A percentile compares a stretch with the other conserved stretches of the same genome.
phyloP scores from a whole-genome alignment of 2,888 invertebrate genomes.

The Barypeithes pellucidus region DNA sequence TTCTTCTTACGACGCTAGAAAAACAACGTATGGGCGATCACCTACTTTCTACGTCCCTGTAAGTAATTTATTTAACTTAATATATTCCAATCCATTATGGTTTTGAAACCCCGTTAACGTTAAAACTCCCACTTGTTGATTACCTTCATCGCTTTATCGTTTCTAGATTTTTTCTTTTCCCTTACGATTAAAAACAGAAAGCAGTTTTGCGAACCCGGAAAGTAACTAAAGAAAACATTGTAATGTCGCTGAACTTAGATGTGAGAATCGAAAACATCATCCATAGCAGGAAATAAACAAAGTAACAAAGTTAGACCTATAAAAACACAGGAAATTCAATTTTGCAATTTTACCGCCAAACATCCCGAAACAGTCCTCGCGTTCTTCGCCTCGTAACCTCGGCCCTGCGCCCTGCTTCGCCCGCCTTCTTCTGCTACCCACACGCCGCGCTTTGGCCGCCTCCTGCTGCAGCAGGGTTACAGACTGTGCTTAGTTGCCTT shows the following conservation, averaged over 20 bases:
- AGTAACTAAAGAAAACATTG: not conserved
- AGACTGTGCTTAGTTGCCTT: slow-evolving; percentile 46
- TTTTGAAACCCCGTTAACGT: too few relatives aligned
- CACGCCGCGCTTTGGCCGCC: slow-evolving; percentile 38
- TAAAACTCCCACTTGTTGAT: too few relatives aligned
- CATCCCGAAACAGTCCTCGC: slow-evolving; percentile 6
- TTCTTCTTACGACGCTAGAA: too few relatives aligned
- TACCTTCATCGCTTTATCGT: too few relatives aligned
- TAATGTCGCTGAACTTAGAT: not conserved
- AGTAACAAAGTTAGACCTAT: slow-evolving; percentile 3
- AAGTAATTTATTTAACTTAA: too few relatives aligned
- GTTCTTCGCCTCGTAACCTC: slow-evolving; percentile 16
- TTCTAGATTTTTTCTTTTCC: too few relatives aligned
- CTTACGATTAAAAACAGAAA: not conserved
- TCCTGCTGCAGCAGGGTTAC: slow-evolving; percentile 42
- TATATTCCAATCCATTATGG: too few relatives aligned
- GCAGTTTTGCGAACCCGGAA: not conserved
- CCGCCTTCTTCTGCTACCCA: slow-evolving; percentile 46
- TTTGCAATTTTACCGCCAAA: slow-evolving; percentile 39
- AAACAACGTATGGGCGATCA: too few relatives aligned
- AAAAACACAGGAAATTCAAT: slow-evolving; percentile 20
- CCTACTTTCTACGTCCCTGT: too few relatives aligned
- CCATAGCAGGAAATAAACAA: slow-evolving; percentile 10
- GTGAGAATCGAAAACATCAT: not conserved
- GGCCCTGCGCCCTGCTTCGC: slow-evolving; percentile 47